phyloP scores from a whole-genome alignment of 1,140 invertebrate species.

The Drosophila lini region DNA sequence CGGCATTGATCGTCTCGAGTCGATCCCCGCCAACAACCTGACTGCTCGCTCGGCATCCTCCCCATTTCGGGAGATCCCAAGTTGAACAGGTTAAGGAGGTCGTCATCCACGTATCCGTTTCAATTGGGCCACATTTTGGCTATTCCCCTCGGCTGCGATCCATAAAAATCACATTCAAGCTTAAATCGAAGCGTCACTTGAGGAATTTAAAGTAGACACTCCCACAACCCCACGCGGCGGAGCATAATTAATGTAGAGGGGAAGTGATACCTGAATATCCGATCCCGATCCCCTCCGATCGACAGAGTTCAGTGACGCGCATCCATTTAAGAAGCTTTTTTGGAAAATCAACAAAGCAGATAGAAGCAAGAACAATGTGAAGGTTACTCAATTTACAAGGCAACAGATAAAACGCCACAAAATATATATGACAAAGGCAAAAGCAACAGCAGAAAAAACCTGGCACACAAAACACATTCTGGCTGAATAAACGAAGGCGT shows the following conservation, averaged over 20 bases:
- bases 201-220: slow-evolving; percentile 31
- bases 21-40: slow-evolving; percentile 11
- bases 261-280: slow-evolving; percentile 25
- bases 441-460: slow-evolving; percentile 20
- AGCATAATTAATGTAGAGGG: slow-evolving; percentile 18
- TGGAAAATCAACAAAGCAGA: slow-evolving; percentile 30
- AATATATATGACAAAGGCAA: slow-evolving; percentile 24
- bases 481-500: slow-evolving; percentile 60
- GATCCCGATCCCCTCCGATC: not conserved
- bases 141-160: slow-evolving; percentile 49
- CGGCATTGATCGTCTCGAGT: slow-evolving; percentile 21
- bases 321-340: slow-evolving; percentile 38
- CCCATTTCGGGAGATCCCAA: slow-evolving; percentile 34
- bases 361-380: slow-evolving; percentile 53
- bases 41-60: slow-evolving; percentile 8
- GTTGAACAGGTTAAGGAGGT: slow-evolving; percentile 27
- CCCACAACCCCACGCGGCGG: not conserved
- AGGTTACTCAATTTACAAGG: slow-evolving; percentile 76
- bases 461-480: slow-evolving; percentile 57
- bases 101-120: slow-evolving; percentile 14
- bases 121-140: slow-evolving; percentile 49
- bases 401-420: slow-evolving; percentile 64
- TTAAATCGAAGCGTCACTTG: slow-evolving; percentile 19
- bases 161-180: slow-evolving; percentile 58
- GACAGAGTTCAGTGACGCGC: slow-evolving; percentile 54